These are phyloP conservation scores for Hartigia nigra DNA, from an alignment of 2,888 invertebrate genomes.

Conservation along the genomic window DNA sequence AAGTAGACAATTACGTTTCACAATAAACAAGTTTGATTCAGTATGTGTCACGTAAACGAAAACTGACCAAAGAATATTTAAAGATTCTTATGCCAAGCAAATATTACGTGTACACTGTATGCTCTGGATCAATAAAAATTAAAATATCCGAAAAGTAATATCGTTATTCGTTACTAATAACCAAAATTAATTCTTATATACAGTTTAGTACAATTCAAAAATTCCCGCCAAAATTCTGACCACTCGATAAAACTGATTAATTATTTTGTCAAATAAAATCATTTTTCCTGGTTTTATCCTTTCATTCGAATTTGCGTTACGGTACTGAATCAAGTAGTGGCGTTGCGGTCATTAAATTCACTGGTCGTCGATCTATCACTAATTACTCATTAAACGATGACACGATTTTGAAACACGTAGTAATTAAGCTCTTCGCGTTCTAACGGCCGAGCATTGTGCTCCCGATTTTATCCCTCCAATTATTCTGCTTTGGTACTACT, in stretches of 20 bases:
- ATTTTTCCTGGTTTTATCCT: background rate
- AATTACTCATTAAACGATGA: constrained; percentile 36
- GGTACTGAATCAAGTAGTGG: background rate
- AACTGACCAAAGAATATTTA: background rate
- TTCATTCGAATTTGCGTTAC: background rate
- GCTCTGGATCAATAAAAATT: too few relatives aligned
- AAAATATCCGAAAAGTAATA: too few relatives aligned
- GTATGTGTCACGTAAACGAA: background rate
- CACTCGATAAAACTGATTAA: background rate
- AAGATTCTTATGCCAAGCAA: too few relatives aligned
- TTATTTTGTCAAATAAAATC: background rate
- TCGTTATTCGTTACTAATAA: too few relatives aligned
- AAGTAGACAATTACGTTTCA: background rate
- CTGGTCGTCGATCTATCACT: constrained; percentile 12
- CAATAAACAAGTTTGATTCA: background rate
- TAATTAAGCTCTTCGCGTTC: constrained; percentile 32
- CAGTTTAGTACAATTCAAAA: background rate
- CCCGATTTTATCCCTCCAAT: constrained; percentile 22
- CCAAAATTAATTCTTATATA: too few relatives aligned
- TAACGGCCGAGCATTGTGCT: constrained; percentile 27
- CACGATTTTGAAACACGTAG: constrained; percentile 14
- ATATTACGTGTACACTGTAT: too few relatives aligned
- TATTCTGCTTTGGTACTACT: background rate
- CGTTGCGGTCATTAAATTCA: background rate
- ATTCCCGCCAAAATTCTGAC: background rate